Evolutionary conservation across 2,888 invertebrate genomes (phyloP).

Genomic region (Choreutis nemorana): DNA sequence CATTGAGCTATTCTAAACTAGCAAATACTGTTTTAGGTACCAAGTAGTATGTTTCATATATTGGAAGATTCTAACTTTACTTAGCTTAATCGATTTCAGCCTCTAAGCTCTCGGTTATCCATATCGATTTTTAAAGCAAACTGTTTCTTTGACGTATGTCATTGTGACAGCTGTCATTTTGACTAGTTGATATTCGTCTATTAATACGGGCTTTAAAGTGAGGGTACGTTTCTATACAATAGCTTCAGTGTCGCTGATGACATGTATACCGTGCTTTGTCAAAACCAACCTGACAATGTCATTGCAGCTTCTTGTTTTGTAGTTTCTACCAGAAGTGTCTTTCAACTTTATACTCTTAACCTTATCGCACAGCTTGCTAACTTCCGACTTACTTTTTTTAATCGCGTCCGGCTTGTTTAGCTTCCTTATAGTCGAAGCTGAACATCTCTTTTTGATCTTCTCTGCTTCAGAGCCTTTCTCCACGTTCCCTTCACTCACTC

Average conservation of each 20-base stretch:
- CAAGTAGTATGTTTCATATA: no score
- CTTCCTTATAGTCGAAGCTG: conserved; percentile 42
- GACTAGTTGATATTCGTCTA: no score
- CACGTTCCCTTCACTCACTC: conserved; percentile 50
- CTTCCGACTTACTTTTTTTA: conserved; percentile 54
- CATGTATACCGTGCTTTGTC: conserved; percentile 80
- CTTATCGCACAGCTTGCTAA: conserved; percentile 59
- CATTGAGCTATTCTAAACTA: no score
- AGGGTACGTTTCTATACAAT: conserved; percentile 69
- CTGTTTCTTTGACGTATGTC: no score
- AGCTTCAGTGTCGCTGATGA: conserved; percentile 81
- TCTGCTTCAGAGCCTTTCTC: conserved; percentile 18
- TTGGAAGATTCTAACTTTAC: no score
- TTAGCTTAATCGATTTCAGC: no score
- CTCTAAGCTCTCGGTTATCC: no score
- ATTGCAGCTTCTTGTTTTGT: conserved; percentile 56
- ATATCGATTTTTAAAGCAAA: no score
- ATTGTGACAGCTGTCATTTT: no score
- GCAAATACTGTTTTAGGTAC: no score
- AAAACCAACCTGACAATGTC: conserved; percentile 76
- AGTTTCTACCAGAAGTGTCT: conserved; percentile 34
- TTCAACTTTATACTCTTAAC: conserved; percentile 51
- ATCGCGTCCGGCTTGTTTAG: conserved; percentile 37
- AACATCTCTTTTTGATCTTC: conserved; percentile 41
- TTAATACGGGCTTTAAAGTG: no score